These are phyloP conservation scores for Acanthurus lineatus DNA, from an alignment of 2,797 vertebrate species.

Conservation along the genomic window DNA sequence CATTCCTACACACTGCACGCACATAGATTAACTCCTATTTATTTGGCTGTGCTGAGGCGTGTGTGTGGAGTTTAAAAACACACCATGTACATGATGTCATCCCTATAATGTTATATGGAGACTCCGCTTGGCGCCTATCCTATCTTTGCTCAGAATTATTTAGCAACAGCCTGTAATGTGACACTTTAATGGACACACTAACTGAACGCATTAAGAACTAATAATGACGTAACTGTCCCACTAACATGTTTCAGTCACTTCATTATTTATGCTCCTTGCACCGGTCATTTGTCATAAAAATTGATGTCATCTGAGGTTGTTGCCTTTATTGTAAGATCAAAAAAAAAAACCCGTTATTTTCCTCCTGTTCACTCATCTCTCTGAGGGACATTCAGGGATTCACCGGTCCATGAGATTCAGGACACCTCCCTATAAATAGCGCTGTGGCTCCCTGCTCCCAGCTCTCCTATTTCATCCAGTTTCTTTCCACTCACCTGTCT, in stretches of 20 bases:
- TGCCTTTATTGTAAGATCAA: background rate
- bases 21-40: slow-evolving; percentile 11
- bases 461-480: slow-evolving; percentile 69
- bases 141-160: slow-evolving; percentile 75
- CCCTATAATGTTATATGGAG: slow-evolving; percentile 31
- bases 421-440: slow-evolving; percentile 77
- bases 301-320: background rate
- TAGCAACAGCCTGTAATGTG: slow-evolving; percentile 64
- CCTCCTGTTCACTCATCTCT: slow-evolving; percentile 42
- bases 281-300: background rate
- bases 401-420: slow-evolving; percentile 65
- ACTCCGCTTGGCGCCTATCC: slow-evolving; percentile 50
- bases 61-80: slow-evolving; percentile 40
- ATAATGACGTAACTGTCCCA: slow-evolving; percentile 37
- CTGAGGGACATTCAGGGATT: slow-evolving; percentile 64
- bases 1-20: background rate
- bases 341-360: background rate
- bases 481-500: slow-evolving; percentile 57
- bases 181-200: slow-evolving; percentile 66
- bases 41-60: slow-evolving; percentile 9
- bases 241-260: slow-evolving; percentile 5
- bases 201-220: slow-evolving; percentile 41
- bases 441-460: slow-evolving; percentile 48
- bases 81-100: slow-evolving; percentile 59
- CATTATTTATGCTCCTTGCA: slow-evolving; percentile 11